Percentiles rank a stretch among this genome's conserved stretches.
Evolutionary conservation across 2,113 vertebrate species (phyloP).

Genomic region (Melanerpes formicivorus): DNA sequence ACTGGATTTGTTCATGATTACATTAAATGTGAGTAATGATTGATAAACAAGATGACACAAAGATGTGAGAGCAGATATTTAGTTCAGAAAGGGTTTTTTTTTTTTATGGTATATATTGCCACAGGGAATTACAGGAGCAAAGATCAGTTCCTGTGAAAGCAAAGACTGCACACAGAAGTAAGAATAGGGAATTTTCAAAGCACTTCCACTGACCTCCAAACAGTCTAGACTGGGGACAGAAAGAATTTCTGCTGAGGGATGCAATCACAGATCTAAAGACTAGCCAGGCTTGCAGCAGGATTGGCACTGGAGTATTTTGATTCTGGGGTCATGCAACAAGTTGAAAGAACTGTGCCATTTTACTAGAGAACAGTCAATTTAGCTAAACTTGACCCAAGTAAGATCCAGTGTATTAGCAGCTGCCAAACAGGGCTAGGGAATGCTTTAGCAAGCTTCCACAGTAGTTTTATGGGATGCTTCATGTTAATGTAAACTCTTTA

Average conservation of each 20-base stretch:
- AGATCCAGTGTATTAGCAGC: not conserved
- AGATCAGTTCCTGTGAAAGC: not conserved
- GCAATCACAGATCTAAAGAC: not conserved
- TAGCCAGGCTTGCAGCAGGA: not conserved
- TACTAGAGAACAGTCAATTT: not conserved
- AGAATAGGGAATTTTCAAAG: not conserved
- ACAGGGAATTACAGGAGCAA: not conserved
- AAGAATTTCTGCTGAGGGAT: not conserved
- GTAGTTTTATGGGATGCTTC: not conserved
- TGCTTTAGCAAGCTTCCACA: not conserved
- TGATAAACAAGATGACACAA: not conserved
- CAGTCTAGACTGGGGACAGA: not conserved
- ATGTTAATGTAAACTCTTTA: not conserved
- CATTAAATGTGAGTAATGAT: not conserved
- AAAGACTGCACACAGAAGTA: not conserved
- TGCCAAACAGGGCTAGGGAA: not conserved
- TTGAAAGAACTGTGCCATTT: not conserved
- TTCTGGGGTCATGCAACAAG: not conserved
- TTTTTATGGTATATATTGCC: not conserved
- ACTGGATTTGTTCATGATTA: not conserved
- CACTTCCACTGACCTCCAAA: not conserved
- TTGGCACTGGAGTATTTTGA: too few species aligned
- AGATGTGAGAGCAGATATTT: not conserved
- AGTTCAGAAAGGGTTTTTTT: not conserved
- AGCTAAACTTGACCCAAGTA: not conserved